phyloP scores from a whole-genome alignment of 2,888 invertebrate species.

The Notodonta dromedarius region DNA sequence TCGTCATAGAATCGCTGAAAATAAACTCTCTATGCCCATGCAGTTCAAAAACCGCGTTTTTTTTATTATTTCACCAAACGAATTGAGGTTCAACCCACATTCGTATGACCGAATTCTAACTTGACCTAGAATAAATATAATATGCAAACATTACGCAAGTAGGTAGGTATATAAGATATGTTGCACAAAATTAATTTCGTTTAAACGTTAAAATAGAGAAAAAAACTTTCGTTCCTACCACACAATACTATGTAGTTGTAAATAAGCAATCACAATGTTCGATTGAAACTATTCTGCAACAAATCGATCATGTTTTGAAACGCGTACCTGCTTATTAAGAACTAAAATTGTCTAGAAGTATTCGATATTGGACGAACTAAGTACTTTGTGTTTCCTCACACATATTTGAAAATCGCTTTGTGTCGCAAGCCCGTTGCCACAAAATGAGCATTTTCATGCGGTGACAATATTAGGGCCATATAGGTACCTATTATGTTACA shows the following conservation, averaged over 20 bases:
- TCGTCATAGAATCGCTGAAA: not conserved
- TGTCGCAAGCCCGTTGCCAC: conserved; percentile 31
- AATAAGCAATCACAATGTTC: conserved; percentile 39
- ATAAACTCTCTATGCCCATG: not conserved
- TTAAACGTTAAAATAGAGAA: conserved; percentile 16
- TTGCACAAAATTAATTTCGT: conserved; percentile 7
- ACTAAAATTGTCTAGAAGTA: conserved; percentile 37
- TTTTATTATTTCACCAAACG: conserved; percentile 14
- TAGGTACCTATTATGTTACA: not conserved
- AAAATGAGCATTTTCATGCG: conserved; percentile 24
- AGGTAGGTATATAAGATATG: not conserved
- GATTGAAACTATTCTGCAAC: conserved; percentile 37
- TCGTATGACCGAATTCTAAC: conserved; percentile 8
- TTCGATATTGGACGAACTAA: conserved; percentile 19
- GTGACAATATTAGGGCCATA: conserved; percentile 26
- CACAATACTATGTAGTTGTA: conserved; percentile 23
- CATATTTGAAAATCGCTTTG: conserved; percentile 21
- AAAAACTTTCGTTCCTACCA: conserved; percentile 32
- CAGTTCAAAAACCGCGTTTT: not conserved
- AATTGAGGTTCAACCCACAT: conserved; percentile 13
- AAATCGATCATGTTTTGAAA: conserved; percentile 46
- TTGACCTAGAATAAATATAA: conserved; percentile 6
- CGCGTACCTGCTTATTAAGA: conserved; percentile 37
- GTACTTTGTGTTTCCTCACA: conserved; percentile 36
- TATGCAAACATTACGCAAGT: conserved; percentile 17